Base-by-base conservation (phyloP, 1,140 invertebrate species). In the Aphelinus certus region DNA sequence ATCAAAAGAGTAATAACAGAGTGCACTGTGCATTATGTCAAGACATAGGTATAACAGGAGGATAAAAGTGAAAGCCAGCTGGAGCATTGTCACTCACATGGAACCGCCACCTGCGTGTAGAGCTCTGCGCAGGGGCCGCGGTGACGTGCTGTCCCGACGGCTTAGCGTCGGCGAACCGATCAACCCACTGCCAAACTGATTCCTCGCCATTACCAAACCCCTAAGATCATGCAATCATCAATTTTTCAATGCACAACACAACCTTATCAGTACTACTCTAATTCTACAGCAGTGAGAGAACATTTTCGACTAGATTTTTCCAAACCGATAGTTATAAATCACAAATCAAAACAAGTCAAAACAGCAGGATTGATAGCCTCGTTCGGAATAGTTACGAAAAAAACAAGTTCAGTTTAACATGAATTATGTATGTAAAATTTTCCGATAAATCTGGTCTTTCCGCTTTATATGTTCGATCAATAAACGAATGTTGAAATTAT, bases 81-180 rank as follows among this genome's bases (percentile, higher is more conserved):
- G 82, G 79, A 83, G 80, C 51, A 83, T 84, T 86, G 77, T 81
- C 80, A 88, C 87, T 88, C 86, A 88, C 87, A 88, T 88, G 73
- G 87, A 88, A 82, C 87, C 87, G 79, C 87, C 87, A 75, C 85
- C 85, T 47, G 86, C 86, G 78, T 87, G 85, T 61, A 87, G 76
- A 10, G 85, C 84, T 63, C 86, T 80, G 70, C 87, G 85, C 61
- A 87, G 66, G 7, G 85, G 84, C 77, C 86, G 82, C 49, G 87
- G 86, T 7, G 87, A 88, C n/a, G 83, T 87, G 67, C 83, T 88
- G 77, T 88, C 87, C 43, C 87, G 84, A 72, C 87, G 83, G 69
- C 79, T 83, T 64, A 88, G 68, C 45, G 83, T 87, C 46, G 87
- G 87, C 42, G 86, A 88, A 55, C 82, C 81, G 71, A 79, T 78